Evolutionary conservation across 2,113 vertebrate genomes (phyloP).

Genomic region (Piliocolobus tephrosceles): DNA sequence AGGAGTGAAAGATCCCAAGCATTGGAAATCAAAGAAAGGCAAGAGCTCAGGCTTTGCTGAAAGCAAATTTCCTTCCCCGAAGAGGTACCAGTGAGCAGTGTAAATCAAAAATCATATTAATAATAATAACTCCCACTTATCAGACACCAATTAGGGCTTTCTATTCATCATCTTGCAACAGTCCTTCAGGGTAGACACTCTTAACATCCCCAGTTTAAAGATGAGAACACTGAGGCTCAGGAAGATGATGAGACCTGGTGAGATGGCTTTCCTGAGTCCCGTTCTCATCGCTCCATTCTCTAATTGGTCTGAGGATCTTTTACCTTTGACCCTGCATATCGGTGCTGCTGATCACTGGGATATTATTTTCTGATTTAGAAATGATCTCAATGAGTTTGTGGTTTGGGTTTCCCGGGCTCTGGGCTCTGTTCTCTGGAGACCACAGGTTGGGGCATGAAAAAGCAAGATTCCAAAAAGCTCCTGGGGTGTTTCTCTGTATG

Average conservation of each 20-base stretch:
- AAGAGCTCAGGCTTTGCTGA: background rate
- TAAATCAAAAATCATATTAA: background rate
- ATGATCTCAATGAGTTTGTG: accelerated
- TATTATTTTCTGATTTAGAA: background rate
- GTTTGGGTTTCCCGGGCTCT: background rate
- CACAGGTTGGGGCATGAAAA: accelerated
- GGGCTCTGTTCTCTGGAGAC: background rate
- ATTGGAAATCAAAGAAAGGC: background rate
- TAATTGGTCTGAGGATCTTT: background rate
- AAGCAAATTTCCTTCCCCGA: background rate
- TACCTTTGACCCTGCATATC: background rate
- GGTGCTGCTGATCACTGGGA: background rate
- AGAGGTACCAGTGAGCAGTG: background rate
- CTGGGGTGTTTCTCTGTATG: accelerated
- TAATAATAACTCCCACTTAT: accelerated
- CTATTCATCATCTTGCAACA: background rate
- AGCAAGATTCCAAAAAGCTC: background rate
- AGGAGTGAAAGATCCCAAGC: background rate
- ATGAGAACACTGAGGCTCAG: background rate
- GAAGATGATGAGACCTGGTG: background rate
- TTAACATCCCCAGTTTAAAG: background rate
- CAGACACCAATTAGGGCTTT: background rate
- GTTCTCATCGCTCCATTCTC: accelerated
- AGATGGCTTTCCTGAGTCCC: background rate
- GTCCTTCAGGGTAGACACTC: too few species aligned